Evolutionary conservation across 2,888 invertebrate genomes (phyloP).

Genomic region (Epinotia demarniana): DNA sequence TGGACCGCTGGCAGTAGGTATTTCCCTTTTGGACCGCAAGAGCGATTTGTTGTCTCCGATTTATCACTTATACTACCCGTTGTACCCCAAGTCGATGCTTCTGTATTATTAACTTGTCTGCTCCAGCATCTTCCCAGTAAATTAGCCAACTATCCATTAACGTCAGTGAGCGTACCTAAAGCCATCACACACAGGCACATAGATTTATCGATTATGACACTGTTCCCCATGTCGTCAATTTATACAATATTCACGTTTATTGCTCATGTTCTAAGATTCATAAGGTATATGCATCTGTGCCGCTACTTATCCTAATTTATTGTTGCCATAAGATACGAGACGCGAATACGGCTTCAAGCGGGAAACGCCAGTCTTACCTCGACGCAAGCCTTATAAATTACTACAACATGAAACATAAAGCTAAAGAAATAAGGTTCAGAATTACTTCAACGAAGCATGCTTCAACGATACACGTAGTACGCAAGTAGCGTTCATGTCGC

Average conservation of each 20-base stretch:
- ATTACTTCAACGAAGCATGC: not conserved
- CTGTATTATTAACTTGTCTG: slow-evolving; percentile 7
- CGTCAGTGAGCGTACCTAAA: slow-evolving; percentile 1
- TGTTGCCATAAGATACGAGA: not conserved
- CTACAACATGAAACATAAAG: not conserved
- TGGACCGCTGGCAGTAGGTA: too few species aligned
- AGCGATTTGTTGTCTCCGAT: not conserved
- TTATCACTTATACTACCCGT: not conserved
- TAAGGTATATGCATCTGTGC: not conserved
- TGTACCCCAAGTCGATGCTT: not conserved
- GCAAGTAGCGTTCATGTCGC: slow-evolving; percentile 1
- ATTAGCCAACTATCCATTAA: slow-evolving; percentile 3
- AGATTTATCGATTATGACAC: slow-evolving; percentile 6
- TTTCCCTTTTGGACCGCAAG: too few species aligned
- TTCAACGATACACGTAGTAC: not conserved
- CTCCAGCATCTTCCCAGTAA: slow-evolving; percentile 2
- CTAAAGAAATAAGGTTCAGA: slow-evolving; percentile 1
- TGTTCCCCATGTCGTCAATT: not conserved
- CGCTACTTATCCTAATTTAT: slow-evolving; percentile 1
- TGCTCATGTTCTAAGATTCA: not conserved
- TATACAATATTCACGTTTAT: not conserved
- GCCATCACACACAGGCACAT: slow-evolving; percentile 1
- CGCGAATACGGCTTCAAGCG: not conserved
- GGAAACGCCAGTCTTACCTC: not conserved
- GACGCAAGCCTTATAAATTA: not conserved